Evolutionary conservation across 2,113 vertebrate species (phyloP).

Genomic region (Notiomystis cincta): DNA sequence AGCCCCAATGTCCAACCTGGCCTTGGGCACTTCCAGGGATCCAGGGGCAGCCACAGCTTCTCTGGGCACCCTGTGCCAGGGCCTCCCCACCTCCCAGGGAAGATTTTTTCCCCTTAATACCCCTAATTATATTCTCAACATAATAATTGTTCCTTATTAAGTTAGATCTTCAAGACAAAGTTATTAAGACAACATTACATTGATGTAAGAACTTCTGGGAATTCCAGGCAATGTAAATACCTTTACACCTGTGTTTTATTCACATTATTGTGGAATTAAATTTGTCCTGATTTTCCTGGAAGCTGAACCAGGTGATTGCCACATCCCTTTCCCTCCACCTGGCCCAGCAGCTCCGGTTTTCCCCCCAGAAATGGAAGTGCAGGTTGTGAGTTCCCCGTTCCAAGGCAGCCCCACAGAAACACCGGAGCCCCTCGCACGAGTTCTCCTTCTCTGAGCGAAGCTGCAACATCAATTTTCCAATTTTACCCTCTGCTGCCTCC

Average conservation of each 20-base stretch:
- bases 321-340: rapidly evolving
- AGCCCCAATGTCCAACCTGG: rapidly evolving
- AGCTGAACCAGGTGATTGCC: background rate
- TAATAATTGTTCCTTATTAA: background rate
- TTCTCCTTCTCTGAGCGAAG: background rate
- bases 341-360: background rate
- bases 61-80: background rate
- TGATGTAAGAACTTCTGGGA: rapidly evolving
- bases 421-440: background rate
- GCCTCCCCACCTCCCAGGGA: background rate
- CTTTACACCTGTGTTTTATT: background rate
- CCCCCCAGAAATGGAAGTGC: background rate
- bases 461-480: slow-evolving; percentile 36
- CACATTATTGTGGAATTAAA: rapidly evolving
- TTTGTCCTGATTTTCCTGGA: background rate
- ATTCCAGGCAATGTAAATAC: background rate
- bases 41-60: background rate
- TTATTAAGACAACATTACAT: too few species aligned
- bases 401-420: background rate
- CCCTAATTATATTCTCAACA: background rate
- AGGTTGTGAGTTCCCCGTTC: background rate
- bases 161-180: background rate
- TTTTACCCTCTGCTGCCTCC: slow-evolving; percentile 10
- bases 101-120: rapidly evolving
- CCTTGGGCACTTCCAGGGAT: background rate